Conservation (phyloP, 2,888 invertebrate species). For the Acronicta psi region DNA sequence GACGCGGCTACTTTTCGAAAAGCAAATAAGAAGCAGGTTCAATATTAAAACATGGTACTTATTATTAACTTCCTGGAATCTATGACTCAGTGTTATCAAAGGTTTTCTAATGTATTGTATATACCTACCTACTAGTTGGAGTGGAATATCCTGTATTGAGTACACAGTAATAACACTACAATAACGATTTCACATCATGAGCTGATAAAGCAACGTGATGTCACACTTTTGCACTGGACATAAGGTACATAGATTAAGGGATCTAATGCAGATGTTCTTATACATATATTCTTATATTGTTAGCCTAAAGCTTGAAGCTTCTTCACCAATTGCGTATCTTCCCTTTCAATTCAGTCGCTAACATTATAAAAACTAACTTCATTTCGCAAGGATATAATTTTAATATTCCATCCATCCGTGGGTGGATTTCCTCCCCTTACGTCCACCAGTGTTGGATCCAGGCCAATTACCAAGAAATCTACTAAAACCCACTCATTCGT, state of each 20-base stretch:
- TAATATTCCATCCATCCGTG: constrained; percentile 11
- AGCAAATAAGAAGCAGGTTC: too few relatives aligned
- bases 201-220: constrained; percentile 5
- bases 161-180: constrained; percentile 12
- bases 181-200: constrained; percentile 1
- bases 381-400: constrained; percentile 25
- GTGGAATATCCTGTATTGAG: constrained; percentile 21
- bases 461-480: constrained; percentile 63
- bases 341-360: background rate
- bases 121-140: constrained; percentile 2
- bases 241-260: background rate
- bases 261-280: too few relatives aligned
- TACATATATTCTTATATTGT: too few relatives aligned
- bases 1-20: too few relatives aligned
- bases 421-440: constrained; percentile 37
- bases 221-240: too few relatives aligned
- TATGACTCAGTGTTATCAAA: constrained; percentile 26
- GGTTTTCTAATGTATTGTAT: constrained; percentile 24
- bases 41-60: constrained; percentile 3
- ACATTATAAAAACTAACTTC: constrained; percentile 17
- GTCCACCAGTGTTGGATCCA: constrained; percentile 63
- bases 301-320: too few relatives aligned
- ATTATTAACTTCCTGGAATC: constrained; percentile 8
- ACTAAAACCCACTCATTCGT: constrained; percentile 31
- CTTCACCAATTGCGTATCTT: too few relatives aligned